A percentile compares a stretch with the other conserved stretches of the same genome.
Evolutionary conservation across 2,113 vertebrate genomes (phyloP).

Genomic region (Neogobius melanostomus): DNA sequence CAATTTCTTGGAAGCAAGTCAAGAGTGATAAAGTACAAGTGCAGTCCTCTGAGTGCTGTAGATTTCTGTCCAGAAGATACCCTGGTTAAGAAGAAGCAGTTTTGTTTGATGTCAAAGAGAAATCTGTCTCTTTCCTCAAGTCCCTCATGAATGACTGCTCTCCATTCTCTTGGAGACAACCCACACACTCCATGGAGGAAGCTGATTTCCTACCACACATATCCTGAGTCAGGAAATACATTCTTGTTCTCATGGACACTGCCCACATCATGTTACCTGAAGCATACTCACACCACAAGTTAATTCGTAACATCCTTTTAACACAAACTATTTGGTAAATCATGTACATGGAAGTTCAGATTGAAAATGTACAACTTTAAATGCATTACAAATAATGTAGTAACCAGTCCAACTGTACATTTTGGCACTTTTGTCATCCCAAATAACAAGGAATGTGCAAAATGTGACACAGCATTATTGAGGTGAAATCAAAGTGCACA

Average conservation of each 20-base stretch:
- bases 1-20: conserved; percentile 12
- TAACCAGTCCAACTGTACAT: background rate
- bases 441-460: conserved; percentile 1
- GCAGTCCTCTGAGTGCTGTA: background rate
- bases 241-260: background rate
- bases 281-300: background rate
- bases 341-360: background rate
- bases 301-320: background rate
- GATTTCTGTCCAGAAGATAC: conserved; percentile 12
- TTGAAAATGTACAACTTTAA: background rate
- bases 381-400: background rate
- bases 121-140: background rate
- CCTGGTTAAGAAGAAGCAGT: background rate
- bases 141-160: conserved; percentile 1
- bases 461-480: conserved; percentile 16
- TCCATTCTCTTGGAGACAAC: background rate
- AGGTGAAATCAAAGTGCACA: conserved; percentile 49
- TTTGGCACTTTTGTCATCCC: background rate
- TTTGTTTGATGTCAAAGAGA: background rate
- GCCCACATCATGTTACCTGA: conserved; percentile 6
- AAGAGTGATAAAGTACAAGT: conserved; percentile 10
- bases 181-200: background rate
- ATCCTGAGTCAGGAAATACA: background rate
- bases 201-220: background rate
- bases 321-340: background rate